Evolutionary conservation across 2,113 vertebrate genomes (phyloP).

Genomic region (Symphodus melops): DNA sequence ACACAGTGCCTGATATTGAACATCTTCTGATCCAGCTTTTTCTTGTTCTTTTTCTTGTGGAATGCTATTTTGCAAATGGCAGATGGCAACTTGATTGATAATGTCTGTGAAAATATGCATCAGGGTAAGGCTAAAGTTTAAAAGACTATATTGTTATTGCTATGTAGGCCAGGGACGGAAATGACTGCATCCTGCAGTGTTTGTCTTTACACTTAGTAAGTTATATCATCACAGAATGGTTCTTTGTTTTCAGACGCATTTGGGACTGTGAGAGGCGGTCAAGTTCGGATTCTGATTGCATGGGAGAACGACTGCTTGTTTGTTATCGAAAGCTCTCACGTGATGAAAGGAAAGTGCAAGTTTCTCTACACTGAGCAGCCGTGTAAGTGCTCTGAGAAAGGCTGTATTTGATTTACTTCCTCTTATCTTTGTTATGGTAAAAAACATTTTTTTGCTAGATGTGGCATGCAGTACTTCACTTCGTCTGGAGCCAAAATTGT

Average conservation of each 20-base stretch:
- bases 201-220: constrained; percentile 61
- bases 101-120: constrained; percentile 22
- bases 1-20: background rate
- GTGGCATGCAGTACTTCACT: constrained; percentile 63
- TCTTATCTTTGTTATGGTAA: constrained; percentile 78
- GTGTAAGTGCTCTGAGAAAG: constrained; percentile 61
- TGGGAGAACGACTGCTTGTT: constrained; percentile 79
- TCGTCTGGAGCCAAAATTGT: constrained; percentile 66
- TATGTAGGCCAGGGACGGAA: constrained; percentile 20
- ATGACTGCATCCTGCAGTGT: constrained; percentile 35
- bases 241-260: constrained; percentile 68
- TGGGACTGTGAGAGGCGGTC: constrained; percentile 53
- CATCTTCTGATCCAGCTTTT: constrained; percentile 8
- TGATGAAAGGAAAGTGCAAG: constrained; percentile 74
- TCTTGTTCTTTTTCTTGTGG: constrained; percentile 14
- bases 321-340: constrained; percentile 69
- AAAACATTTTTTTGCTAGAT: constrained; percentile 76
- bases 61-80: constrained; percentile 34
- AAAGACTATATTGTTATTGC: constrained; percentile 28
- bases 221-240: constrained; percentile 63
- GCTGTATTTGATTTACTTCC: constrained; percentile 69
- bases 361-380: constrained; percentile 58
- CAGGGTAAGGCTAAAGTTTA: background rate
- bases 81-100: constrained; percentile 14
- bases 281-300: constrained; percentile 69